A percentile compares a stretch with the other conserved stretches of the same genome.
Evolutionary conservation across 2,888 invertebrate genomes (phyloP).

Genomic region (Tineola bisselliella): DNA sequence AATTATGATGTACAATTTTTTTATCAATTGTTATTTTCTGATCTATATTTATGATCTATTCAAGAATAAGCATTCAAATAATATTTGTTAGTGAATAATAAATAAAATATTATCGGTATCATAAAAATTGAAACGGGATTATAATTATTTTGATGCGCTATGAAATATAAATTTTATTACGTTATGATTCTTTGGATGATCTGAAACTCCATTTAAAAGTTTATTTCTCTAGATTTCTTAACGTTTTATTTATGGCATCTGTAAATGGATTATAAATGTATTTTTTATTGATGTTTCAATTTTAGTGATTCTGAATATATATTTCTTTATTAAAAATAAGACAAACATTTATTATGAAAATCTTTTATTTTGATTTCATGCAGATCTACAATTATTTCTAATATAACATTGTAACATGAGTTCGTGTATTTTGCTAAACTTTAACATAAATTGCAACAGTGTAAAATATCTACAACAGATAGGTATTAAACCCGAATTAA

Average conservation of each 20-base stretch:
- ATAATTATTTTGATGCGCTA: background rate
- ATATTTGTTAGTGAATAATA: background rate
- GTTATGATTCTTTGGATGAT: background rate
- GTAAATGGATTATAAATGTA: no score
- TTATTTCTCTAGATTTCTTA: background rate
- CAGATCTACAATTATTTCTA: constrained; percentile 47
- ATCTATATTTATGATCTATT: no score
- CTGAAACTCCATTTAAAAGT: background rate
- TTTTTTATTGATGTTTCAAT: no score
- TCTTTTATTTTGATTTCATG: constrained; percentile 47
- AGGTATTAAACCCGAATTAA: background rate
- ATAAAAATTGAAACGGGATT: background rate
- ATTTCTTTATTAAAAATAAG: background rate
- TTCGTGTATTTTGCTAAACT: background rate
- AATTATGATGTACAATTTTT: no score
- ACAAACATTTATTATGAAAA: background rate
- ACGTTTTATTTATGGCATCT: background rate
- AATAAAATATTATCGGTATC: background rate
- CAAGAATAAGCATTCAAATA: no score
- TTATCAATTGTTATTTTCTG: no score
- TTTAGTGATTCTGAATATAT: background rate
- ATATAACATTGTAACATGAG: constrained; percentile 9
- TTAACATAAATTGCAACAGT: background rate
- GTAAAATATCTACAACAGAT: background rate
- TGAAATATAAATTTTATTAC: background rate